Evolutionary conservation across 2,113 vertebrate genomes (phyloP).

Genomic region (Toxostoma redivivum): DNA sequence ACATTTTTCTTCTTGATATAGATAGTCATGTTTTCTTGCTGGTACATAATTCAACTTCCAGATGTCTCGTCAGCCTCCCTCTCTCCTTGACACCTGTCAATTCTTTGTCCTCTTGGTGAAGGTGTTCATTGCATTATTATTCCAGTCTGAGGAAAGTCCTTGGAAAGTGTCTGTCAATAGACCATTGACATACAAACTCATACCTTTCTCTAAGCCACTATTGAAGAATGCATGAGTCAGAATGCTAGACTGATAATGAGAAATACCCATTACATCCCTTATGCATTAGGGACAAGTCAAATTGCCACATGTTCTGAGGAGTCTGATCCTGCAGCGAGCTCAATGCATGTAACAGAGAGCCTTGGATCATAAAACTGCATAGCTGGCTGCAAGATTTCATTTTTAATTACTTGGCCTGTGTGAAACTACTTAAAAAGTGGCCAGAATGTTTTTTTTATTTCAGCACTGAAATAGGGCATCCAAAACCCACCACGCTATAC

Average conservation of each 20-base stretch:
- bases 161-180: not conserved
- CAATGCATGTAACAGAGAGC: not conserved
- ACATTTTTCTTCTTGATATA: not conserved
- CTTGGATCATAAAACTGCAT: not conserved
- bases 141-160: not conserved
- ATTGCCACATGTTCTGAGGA: not conserved
- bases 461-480: not conserved
- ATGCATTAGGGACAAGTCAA: not conserved
- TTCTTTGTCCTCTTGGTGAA: not conserved
- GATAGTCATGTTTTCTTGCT: not conserved
- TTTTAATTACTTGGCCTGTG: not conserved
- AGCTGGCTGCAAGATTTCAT: not conserved
- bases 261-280: not conserved
- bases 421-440: not conserved
- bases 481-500: not conserved
- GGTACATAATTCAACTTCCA: constrained; percentile 26
- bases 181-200: not conserved
- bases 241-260: not conserved
- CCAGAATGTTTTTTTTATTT: not conserved
- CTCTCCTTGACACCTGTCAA: not conserved
- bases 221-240: not conserved
- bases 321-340: not conserved
- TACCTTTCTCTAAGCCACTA: not conserved
- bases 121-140: not conserved
- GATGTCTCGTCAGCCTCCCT: not conserved